These are phyloP conservation scores for Akabosia matsudoensis DNA, from an alignment of 1,140 invertebrate species.

Conservation along the genomic window DNA sequence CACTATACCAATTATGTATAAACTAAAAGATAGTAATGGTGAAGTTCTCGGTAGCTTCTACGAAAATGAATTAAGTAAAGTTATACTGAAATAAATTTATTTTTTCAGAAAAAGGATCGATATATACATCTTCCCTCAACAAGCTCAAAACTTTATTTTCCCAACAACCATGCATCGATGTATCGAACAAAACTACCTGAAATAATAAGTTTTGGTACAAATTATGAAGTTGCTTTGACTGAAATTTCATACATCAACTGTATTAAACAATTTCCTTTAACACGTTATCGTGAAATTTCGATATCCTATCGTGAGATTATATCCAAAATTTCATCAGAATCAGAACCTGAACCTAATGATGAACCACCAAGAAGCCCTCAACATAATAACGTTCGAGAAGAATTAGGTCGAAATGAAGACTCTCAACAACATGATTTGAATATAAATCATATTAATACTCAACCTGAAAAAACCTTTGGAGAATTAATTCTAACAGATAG, in stretches of 20 bases:
- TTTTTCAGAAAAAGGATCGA: background rate
- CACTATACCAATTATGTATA: background rate
- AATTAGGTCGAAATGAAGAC: no score
- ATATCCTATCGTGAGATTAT: no score
- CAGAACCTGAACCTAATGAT: no score
- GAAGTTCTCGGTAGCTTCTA: constrained; percentile 5
- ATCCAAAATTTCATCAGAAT: no score
- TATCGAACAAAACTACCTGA: background rate
- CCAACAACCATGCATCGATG: background rate
- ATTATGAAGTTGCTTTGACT: background rate
- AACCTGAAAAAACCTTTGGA: no score
- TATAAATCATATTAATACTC: no score
- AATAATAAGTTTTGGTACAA: background rate
- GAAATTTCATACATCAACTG: background rate
- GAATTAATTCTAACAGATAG: no score
- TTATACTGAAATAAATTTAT: background rate
- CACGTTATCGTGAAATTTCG: no score
- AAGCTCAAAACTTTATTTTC: background rate
- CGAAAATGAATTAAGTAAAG: background rate
- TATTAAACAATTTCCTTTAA: background rate
- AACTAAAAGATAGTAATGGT: background rate
- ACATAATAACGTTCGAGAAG: no score
- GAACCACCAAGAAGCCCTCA: no score
- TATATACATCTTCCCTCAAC: background rate
- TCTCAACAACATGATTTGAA: no score